These are phyloP conservation scores for Peucedramus taeniatus DNA, from an alignment of 2,113 vertebrate genomes.

Conservation along the genomic window DNA sequence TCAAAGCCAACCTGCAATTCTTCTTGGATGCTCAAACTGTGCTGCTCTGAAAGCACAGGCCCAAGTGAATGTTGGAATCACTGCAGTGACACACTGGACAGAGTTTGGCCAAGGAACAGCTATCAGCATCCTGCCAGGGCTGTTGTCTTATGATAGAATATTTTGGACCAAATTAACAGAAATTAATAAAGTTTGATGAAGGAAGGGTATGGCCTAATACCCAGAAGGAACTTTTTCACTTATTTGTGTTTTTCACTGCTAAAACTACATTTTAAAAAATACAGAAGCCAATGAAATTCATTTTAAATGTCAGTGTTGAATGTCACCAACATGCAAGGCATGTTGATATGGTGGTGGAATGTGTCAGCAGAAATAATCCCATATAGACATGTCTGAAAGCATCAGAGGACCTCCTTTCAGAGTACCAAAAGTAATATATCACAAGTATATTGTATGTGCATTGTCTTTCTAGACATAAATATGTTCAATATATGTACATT, in stretches of 20 bases:
- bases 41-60: neutral
- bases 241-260: neutral
- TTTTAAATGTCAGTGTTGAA: neutral
- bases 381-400: neutral
- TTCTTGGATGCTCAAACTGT: neutral
- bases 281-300: neutral
- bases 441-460: neutral
- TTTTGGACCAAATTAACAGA: neutral
- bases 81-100: neutral
- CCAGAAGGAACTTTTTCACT: neutral
- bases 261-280: neutral
- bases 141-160: neutral
- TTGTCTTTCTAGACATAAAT: neutral
- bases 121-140: neutral
- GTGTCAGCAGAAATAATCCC: neutral
- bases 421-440: neutral
- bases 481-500: neutral
- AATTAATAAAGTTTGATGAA: neutral
- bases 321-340: neutral
- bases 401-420: neutral
- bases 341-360: neutral
- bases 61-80: neutral
- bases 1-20: neutral
- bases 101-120: neutral
- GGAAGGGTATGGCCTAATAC: neutral